These are phyloP conservation scores for Cheilosia impressa DNA, from an alignment of 2,888 invertebrate species.

Conservation along the genomic window DNA sequence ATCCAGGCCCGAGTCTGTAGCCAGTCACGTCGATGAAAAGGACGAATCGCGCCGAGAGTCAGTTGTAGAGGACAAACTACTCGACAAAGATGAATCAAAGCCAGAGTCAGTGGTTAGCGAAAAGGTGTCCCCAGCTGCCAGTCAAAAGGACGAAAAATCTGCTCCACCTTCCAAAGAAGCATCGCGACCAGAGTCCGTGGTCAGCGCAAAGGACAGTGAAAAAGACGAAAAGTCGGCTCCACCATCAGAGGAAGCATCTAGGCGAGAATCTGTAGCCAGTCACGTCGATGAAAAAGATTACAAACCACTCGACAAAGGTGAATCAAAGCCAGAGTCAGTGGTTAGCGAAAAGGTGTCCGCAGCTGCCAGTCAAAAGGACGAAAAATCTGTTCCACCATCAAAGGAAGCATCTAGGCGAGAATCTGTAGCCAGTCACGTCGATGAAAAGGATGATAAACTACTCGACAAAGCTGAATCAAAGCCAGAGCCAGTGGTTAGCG, in stretches of 20 bases:
- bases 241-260: constrained; percentile 69
- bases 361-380: constrained; percentile 40
- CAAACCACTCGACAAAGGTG: constrained; percentile 51
- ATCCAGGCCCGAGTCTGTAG: constrained; percentile 78
- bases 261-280: constrained; percentile 59
- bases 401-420: constrained; percentile 71
- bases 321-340: not conserved
- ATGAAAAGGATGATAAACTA: not conserved
- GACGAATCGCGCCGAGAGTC: too few species aligned
- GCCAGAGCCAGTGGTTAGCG: not conserved
- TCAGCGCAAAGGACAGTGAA: constrained; percentile 27
- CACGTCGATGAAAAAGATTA: constrained; percentile 17
- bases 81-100: not conserved
- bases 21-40: constrained; percentile 65
- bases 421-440: constrained; percentile 55
- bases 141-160: constrained; percentile 54
- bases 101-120: constrained; percentile 37
- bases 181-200: constrained; percentile 69
- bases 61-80: too few species aligned
- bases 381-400: constrained; percentile 44
- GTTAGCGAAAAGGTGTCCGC: constrained; percentile 27
- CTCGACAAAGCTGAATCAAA: not conserved
- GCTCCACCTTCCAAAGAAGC: constrained; percentile 57
- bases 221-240: constrained; percentile 53
- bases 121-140: constrained; percentile 51